Evolutionary conservation across 2,888 invertebrate genomes (phyloP).

Genomic region (Zhuqinia jingwanae): DNA sequence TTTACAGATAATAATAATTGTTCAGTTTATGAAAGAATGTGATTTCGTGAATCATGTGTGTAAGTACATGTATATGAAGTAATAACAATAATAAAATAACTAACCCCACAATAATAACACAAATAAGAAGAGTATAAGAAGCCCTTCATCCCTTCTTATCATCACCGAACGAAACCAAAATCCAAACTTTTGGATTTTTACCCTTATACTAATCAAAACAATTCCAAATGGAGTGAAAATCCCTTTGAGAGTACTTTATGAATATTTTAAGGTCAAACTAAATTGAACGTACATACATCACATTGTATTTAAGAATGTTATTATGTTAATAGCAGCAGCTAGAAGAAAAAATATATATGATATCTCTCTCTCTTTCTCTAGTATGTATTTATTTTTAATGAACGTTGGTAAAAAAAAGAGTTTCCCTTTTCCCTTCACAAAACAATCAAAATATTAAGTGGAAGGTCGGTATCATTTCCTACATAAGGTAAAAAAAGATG

Average conservation of each 20-base stretch:
- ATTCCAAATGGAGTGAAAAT: slow-evolving; percentile 36
- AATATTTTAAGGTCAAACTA: slow-evolving; percentile 12
- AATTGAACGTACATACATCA: slow-evolving; percentile 26
- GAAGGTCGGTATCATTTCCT: slow-evolving; percentile 25
- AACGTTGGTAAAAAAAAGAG: not conserved
- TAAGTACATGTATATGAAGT: not conserved
- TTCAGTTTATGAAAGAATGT: not conserved
- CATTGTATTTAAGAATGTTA: not conserved
- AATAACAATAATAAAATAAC: slow-evolving; percentile 46
- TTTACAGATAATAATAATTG: not conserved
- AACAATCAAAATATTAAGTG: not conserved
- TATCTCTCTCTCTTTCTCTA: no score
- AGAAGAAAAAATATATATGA: not conserved
- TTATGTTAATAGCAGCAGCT: not conserved
- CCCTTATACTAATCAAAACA: slow-evolving; percentile 36
- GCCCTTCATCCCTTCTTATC: not conserved
- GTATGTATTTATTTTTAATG: not conserved
- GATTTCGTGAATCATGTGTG: not conserved
- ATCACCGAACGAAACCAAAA: not conserved
- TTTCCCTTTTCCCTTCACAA: not conserved
- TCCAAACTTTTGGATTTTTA: slow-evolving; percentile 2
- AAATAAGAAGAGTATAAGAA: no score
- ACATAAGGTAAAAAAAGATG: slow-evolving; percentile 5
- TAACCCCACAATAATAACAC: not conserved
- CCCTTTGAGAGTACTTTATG: slow-evolving; percentile 28